Evolutionary conservation across 2,888 invertebrate genomes (phyloP).

Genomic region (Eubasilissa splendida): DNA sequence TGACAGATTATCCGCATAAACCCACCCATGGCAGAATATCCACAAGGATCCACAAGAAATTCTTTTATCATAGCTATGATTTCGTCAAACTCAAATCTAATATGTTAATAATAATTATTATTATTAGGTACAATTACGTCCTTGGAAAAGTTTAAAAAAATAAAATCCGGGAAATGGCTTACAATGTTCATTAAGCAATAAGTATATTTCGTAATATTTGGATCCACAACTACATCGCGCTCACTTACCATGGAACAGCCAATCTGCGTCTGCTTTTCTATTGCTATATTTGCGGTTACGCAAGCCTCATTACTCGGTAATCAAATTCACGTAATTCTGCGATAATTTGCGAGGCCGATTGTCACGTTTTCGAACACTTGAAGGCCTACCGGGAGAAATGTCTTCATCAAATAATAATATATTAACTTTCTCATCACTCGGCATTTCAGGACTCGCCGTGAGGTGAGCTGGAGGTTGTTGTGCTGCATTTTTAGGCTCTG

Average conservation of each 20-base stretch:
- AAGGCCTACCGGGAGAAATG: too few relatives aligned
- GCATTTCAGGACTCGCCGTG: background rate
- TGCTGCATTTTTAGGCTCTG: background rate
- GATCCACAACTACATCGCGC: background rate
- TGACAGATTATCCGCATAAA: too few relatives aligned
- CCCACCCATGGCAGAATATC: too few relatives aligned
- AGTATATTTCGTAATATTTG: conserved; percentile 4
- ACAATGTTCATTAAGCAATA: background rate
- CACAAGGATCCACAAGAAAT: too few relatives aligned
- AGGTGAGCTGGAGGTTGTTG: background rate
- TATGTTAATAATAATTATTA: too few relatives aligned
- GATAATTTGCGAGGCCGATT: background rate
- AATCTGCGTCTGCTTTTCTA: conserved; percentile 2
- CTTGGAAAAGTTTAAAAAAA: too few relatives aligned
- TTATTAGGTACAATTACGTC: too few relatives aligned
- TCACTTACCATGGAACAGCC: background rate
- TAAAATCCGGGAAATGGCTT: background rate
- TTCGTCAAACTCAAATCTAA: too few relatives aligned
- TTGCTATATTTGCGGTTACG: background rate
- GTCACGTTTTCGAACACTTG: background rate
- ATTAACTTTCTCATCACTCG: background rate
- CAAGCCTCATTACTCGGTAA: conserved; percentile 15
- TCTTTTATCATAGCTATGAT: too few relatives aligned
- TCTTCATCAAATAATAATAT: background rate
- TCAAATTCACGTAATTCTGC: background rate